Percentiles rank a stretch among this genome's conserved stretches.
Evolutionary conservation across 1,140 invertebrate species (phyloP).

Genomic region (Drosophila rufa): DNA sequence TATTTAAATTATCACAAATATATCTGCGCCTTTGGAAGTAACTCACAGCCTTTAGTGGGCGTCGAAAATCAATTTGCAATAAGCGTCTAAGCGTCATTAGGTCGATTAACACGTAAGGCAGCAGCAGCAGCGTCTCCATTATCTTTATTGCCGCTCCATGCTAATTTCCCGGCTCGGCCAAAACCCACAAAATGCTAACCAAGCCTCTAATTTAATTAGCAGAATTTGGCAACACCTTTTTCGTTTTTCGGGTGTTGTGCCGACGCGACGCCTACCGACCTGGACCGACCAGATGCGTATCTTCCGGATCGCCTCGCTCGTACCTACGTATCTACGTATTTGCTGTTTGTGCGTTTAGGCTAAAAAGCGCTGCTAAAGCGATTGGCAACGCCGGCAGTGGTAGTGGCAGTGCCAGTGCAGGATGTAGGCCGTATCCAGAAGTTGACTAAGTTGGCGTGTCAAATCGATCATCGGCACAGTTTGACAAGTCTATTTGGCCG

Average conservation of each 20-base stretch:
- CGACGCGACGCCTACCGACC: constrained; percentile 52
- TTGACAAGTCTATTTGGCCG: constrained; percentile 75
- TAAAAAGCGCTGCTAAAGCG: constrained; percentile 77
- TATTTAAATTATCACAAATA: background rate
- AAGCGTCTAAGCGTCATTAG: constrained; percentile 32
- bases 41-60: constrained; percentile 57
- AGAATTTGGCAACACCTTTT: constrained; percentile 81
- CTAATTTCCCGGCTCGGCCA: constrained; percentile 18
- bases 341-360: constrained; percentile 53
- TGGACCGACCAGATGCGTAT: constrained; percentile 28
- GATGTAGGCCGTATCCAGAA: constrained; percentile 41
- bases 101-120: constrained; percentile 64
- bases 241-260: constrained; percentile 32
- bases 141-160: constrained; percentile 45
- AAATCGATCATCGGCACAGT: constrained; percentile 84
- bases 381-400: constrained; percentile 68
- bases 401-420: constrained; percentile 24
- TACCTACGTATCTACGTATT: background rate
- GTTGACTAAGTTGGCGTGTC: constrained; percentile 79
- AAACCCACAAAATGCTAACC: constrained; percentile 19
- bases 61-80: constrained; percentile 70
- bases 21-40: constrained; percentile 13
- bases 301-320: constrained; percentile 12
- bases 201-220: constrained; percentile 67
- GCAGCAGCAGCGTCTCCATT: constrained; percentile 20